phyloP scores from a whole-genome alignment of 2,888 invertebrate genomes.

The Thereva unica region DNA sequence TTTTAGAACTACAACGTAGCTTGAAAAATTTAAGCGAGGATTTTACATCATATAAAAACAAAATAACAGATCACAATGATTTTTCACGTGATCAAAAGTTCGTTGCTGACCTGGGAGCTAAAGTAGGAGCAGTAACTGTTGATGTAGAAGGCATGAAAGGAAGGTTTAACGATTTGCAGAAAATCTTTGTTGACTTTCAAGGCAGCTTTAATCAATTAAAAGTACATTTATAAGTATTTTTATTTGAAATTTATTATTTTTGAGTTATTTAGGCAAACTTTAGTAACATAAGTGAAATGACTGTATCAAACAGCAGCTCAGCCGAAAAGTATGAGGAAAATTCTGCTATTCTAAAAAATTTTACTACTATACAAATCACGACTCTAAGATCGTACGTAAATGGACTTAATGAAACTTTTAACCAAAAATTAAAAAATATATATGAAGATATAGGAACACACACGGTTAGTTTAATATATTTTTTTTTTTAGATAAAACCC shows the following conservation, averaged over 20 bases:
- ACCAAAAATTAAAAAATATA: neutral
- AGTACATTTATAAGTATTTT: constrained; percentile 35
- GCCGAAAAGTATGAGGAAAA: constrained; percentile 49
- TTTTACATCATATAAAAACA: constrained; percentile 51
- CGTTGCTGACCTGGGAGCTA: constrained; percentile 57
- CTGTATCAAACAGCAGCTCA: constrained; percentile 48
- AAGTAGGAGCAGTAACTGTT: constrained; percentile 52
- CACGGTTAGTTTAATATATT: neutral
- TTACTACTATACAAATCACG: too few species aligned
- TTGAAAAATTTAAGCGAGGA: constrained; percentile 62
- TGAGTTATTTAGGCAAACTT: constrained; percentile 50
- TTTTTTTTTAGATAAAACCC: neutral
- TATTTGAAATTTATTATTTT: constrained; percentile 34
- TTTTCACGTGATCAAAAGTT: constrained; percentile 54
- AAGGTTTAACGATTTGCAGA: constrained; percentile 50
- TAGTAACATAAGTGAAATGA: constrained; percentile 50
- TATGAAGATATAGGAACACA: neutral
- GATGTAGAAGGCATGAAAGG: constrained; percentile 54
- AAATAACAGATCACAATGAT: constrained; percentile 47
- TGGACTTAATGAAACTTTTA: too few species aligned
- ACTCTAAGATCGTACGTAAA: too few species aligned
- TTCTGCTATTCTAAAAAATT: neutral
- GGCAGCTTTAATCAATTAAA: constrained; percentile 47
- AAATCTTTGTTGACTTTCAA: constrained; percentile 48
- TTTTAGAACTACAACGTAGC: constrained; percentile 63